Percentiles rank a stretch among this genome's conserved stretches.
Evolutionary conservation across 2,797 vertebrate genomes (phyloP).

Genomic region (Petrocephalus sullivani): DNA sequence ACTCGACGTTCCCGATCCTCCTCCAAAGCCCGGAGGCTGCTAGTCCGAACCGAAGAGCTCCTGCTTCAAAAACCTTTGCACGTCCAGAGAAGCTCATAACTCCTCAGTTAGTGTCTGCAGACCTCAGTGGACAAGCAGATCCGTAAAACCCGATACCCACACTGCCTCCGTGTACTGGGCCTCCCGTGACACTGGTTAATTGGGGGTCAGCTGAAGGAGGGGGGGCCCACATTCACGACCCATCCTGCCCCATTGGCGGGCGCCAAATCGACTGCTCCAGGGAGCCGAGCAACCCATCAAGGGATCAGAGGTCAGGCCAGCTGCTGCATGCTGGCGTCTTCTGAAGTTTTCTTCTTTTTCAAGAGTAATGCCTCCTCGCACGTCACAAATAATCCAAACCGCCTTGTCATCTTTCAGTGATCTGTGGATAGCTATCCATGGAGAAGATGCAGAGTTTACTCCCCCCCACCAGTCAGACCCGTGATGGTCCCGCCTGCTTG

Average conservation of each 20-base stretch:
- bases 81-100: not conserved
- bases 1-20: not conserved
- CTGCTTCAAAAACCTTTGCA: not conserved
- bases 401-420: conserved; percentile 41
- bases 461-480: not conserved
- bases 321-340: not conserved
- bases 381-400: conserved; percentile 49
- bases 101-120: not conserved
- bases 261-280: not conserved
- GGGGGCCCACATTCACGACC: not conserved
- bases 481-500: not conserved
- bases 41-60: not conserved
- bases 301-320: not conserved
- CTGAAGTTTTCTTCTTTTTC: not conserved
- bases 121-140: not conserved
- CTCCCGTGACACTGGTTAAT: not conserved
- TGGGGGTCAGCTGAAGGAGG: not conserved
- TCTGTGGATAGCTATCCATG: not conserved
- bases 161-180: not conserved
- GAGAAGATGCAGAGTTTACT: not conserved
- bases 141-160: not conserved
- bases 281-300: not conserved
- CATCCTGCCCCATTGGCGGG: not conserved
- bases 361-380: conserved; percentile 33
- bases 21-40: not conserved